phyloP scores from a whole-genome alignment of 2,888 invertebrate species.

The Ellobium chinense region DNA sequence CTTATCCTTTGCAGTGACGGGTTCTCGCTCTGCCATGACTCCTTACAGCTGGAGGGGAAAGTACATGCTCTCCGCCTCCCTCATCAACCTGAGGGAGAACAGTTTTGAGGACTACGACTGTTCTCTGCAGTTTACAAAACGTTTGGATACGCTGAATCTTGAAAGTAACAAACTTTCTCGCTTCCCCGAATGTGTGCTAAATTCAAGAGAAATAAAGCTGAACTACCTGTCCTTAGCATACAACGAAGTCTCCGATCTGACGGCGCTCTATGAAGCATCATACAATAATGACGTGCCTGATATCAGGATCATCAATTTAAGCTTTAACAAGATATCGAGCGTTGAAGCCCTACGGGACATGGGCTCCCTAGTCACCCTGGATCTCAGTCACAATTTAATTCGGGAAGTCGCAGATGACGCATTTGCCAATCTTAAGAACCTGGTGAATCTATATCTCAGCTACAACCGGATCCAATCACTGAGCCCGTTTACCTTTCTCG shows the following conservation, averaged over 20 bases:
- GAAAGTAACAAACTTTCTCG: slow-evolving; percentile 24
- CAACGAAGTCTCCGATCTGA: slow-evolving; percentile 24
- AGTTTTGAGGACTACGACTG: slow-evolving; percentile 22
- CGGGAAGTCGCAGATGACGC: slow-evolving; percentile 14
- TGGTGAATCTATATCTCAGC: slow-evolving; percentile 31
- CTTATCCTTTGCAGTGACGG: background rate
- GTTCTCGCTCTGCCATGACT: background rate
- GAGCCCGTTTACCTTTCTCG: background rate
- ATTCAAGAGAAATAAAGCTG: background rate
- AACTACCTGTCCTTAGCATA: slow-evolving; percentile 22
- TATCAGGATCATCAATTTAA: slow-evolving; percentile 35
- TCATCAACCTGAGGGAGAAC: slow-evolving; percentile 16
- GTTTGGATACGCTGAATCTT: slow-evolving; percentile 30
- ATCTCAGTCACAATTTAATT: slow-evolving; percentile 45
- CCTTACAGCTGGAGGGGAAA: slow-evolving; percentile 19
- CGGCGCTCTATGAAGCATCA: background rate
- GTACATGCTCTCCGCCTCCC: slow-evolving; percentile 29
- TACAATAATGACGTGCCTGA: background rate
- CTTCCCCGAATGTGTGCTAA: slow-evolving; percentile 35
- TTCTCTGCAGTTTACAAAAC: slow-evolving; percentile 18
- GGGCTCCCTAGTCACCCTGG: slow-evolving; percentile 17
- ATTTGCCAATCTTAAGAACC: slow-evolving; percentile 13
- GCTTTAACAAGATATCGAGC: slow-evolving; percentile 21
- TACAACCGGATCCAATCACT: slow-evolving; percentile 38
- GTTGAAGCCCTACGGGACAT: slow-evolving; percentile 4